Evolutionary conservation across 35 echinoderm and acorn worm species (phyloP).

Genomic region (Ptychodera flava): DNA sequence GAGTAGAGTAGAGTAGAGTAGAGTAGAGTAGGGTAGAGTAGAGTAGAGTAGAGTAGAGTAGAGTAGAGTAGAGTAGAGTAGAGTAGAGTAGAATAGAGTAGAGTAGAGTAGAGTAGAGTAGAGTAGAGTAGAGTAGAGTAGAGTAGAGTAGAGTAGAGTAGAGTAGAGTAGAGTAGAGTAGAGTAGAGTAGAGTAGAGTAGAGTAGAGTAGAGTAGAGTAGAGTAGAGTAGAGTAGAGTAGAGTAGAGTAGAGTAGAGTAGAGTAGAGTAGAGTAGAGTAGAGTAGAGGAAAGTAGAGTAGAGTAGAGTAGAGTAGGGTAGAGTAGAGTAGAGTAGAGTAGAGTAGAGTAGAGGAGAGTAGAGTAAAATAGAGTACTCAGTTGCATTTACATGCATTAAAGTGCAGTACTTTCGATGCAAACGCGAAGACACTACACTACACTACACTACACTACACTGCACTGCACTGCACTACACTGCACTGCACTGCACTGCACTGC

Average conservation of each 20-base stretch:
- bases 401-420: neutral
- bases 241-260: neutral
- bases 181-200: too few relatives aligned
- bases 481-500: neutral
- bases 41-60: neutral
- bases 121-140: neutral
- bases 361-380: neutral
- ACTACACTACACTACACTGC: neutral
- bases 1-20: neutral
- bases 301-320: neutral
- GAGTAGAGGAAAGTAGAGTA: neutral
- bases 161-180: neutral
- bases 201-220: neutral
- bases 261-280: too few relatives aligned
- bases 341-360: neutral
- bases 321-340: neutral
- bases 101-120: neutral
- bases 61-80: neutral
- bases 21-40: neutral
- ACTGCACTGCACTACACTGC: neutral
- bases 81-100: neutral
- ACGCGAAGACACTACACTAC: neutral
- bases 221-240: neutral
- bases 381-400: neutral
- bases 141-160: neutral